Conservation (phyloP, 2,888 invertebrate genomes). For the Hofmannophila pseudospretella region DNA sequence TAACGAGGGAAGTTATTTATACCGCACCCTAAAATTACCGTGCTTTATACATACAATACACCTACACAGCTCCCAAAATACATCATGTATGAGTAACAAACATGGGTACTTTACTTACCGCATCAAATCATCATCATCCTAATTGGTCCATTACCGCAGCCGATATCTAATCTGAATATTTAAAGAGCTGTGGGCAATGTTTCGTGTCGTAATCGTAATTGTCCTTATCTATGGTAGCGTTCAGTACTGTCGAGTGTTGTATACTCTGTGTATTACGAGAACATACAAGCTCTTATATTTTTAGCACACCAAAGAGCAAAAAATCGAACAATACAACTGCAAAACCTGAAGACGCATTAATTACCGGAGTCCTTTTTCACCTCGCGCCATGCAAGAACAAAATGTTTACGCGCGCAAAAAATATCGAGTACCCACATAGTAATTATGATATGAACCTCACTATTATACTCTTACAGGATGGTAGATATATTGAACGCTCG, state of each 20-base stretch:
- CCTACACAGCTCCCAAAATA: constrained; percentile 4
- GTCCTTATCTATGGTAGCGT: neutral
- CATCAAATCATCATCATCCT: neutral
- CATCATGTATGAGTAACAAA: neutral
- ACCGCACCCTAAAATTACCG: constrained; percentile 41
- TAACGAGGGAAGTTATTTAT: constrained; percentile 46
- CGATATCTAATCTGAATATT: neutral
- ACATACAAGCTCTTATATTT: neutral
- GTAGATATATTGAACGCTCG: constrained; percentile 20
- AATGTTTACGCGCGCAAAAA: constrained; percentile 41
- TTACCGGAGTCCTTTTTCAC: constrained; percentile 26
- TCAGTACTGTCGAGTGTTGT: neutral
- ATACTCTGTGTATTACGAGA: neutral
- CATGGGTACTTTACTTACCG: neutral
- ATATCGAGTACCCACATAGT: constrained; percentile 30
- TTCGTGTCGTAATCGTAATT: neutral
- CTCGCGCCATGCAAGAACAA: constrained; percentile 26
- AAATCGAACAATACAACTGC: constrained; percentile 6
- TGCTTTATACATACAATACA: constrained; percentile 19
- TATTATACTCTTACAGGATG: neutral
- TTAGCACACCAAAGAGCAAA: constrained; percentile 1
- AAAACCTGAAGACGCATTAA: constrained; percentile 29
- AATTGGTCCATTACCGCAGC: neutral
- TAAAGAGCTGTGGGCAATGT: neutral
- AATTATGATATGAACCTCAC: constrained; percentile 29